Evolutionary conservation across 2,797 vertebrate genomes (phyloP).

Genomic region (Neomorphus geoffroyi): DNA sequence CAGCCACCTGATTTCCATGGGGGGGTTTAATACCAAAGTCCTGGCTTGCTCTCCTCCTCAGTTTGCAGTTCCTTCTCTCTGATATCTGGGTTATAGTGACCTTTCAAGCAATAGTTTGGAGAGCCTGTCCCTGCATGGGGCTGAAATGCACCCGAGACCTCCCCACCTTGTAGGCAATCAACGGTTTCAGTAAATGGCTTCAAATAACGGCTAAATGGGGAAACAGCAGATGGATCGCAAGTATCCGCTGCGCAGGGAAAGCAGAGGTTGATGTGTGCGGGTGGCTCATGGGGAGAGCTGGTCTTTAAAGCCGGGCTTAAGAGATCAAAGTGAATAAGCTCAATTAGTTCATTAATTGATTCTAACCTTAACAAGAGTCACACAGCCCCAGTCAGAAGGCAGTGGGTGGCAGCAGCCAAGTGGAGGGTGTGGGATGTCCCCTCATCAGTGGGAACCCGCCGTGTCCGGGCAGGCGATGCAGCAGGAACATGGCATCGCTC

Average conservation of each 20-base stretch:
- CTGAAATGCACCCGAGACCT: background rate
- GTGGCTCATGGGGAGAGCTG: background rate
- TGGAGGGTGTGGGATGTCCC: background rate
- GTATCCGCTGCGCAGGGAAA: background rate
- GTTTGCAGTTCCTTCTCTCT: background rate
- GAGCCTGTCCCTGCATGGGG: background rate
- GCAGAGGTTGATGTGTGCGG: background rate
- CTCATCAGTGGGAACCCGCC: too few species aligned
- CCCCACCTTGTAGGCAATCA: background rate
- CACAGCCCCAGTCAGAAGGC: accelerated
- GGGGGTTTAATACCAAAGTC: too few species aligned
- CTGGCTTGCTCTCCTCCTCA: background rate
- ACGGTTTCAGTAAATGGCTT: background rate
- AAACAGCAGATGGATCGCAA: background rate
- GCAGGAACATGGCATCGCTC: background rate
- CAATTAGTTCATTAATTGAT: background rate
- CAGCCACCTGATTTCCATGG: too few species aligned
- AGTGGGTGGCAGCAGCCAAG: background rate
- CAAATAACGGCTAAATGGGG: background rate
- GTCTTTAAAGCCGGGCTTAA: background rate
- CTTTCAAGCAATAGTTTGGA: background rate
- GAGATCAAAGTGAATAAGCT: background rate
- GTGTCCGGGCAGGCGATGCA: too few species aligned
- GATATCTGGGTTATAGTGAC: background rate
- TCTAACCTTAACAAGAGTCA: background rate